Conservation (phyloP, 2,888 invertebrate species). For the Tenthredo notha region DNA sequence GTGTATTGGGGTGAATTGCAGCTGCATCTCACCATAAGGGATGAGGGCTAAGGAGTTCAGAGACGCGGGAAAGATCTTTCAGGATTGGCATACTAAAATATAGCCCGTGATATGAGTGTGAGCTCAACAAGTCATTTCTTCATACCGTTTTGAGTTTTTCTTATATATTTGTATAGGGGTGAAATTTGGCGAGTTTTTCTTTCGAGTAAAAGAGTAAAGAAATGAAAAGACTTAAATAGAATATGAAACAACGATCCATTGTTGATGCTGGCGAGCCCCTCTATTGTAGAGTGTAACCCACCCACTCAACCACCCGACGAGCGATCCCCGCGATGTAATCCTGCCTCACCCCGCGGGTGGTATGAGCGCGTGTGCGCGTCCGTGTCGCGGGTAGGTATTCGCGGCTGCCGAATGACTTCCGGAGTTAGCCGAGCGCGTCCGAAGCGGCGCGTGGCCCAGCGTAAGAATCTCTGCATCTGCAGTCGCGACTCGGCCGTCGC, state of each 20-base stretch:
- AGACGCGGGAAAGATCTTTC: too few relatives aligned
- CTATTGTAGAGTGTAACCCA: conserved; percentile 48
- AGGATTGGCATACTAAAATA: background rate
- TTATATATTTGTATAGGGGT: background rate
- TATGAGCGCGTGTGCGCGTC: conserved; percentile 57
- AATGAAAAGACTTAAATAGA: conserved; percentile 60
- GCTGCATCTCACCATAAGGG: background rate
- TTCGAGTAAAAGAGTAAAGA: conserved; percentile 28
- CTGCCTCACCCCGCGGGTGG: conserved; percentile 59
- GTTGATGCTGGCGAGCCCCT: conserved; percentile 62
- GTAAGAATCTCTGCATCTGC: conserved; percentile 70
- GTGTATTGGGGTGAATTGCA: background rate
- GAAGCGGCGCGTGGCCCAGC: conserved; percentile 75
- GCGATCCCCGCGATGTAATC: conserved; percentile 63
- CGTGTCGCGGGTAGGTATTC: conserved; percentile 18
- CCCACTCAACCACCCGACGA: conserved; percentile 49
- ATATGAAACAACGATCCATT: conserved; percentile 66
- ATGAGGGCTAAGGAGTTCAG: background rate
- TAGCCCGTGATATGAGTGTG: background rate
- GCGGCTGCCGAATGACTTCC: conserved; percentile 46
- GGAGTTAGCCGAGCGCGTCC: conserved; percentile 66
- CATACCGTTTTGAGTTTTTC: background rate
- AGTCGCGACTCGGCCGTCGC: conserved; percentile 76
- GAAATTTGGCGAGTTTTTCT: background rate
- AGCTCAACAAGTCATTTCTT: background rate